Conservation (phyloP, 1,140 invertebrate genomes). For the Leptopilina clavipes region DNA sequence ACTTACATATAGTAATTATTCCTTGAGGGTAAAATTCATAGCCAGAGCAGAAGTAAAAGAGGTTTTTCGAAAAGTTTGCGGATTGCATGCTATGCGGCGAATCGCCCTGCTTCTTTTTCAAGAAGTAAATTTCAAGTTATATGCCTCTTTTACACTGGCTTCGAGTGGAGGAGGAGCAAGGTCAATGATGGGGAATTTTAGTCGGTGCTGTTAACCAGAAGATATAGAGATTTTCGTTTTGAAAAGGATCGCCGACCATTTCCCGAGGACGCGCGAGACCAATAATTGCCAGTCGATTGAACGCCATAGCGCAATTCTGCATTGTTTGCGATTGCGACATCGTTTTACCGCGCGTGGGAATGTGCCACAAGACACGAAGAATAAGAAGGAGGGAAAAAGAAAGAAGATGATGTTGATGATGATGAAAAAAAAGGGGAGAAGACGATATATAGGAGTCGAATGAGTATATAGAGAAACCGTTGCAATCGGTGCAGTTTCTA, state of each 20-base stretch:
- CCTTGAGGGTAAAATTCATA: slow-evolving; percentile 13
- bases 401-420: not conserved
- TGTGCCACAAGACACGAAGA: slow-evolving; percentile 27
- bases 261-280: slow-evolving; percentile 40
- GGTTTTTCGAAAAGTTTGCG: not conserved
- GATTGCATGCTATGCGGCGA: not conserved
- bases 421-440: not conserved
- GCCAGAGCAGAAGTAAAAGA: not conserved
- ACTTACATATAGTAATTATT: not conserved
- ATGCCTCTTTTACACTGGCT: not conserved
- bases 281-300: slow-evolving; percentile 60
- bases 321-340: slow-evolving; percentile 68
- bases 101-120: not conserved
- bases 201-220: not conserved
- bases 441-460: slow-evolving; percentile 33
- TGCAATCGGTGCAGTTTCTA: slow-evolving; percentile 23
- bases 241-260: slow-evolving; percentile 24
- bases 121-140: slow-evolving; percentile 1
- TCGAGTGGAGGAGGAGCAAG: not conserved
- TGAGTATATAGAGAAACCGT: slow-evolving; percentile 49
- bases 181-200: slow-evolving; percentile 6
- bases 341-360: slow-evolving; percentile 63
- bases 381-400: slow-evolving; percentile 25
- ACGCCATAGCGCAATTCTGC: slow-evolving; percentile 58
- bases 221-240: slow-evolving; percentile 15